These are phyloP conservation scores for Meganola albula DNA, from an alignment of 2,888 invertebrate genomes.

Conservation along the genomic window DNA sequence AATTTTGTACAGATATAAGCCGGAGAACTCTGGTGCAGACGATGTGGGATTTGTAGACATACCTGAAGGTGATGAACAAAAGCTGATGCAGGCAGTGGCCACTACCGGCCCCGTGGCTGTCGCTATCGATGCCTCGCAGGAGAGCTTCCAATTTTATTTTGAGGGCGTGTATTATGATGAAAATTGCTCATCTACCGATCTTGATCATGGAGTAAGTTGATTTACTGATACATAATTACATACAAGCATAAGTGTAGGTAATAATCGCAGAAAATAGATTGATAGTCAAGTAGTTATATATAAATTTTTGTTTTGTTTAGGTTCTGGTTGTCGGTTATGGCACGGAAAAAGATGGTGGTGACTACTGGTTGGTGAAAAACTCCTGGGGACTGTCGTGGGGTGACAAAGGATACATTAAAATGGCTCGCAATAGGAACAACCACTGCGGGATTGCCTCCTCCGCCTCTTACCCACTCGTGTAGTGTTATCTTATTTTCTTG, in stretches of 20 bases:
- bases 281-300: too few relatives aligned
- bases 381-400: constrained; percentile 92
- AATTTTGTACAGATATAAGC: constrained; percentile 80
- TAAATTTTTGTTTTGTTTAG: too few relatives aligned
- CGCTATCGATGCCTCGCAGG: constrained; percentile 92
- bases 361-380: constrained; percentile 94
- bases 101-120: constrained; percentile 91
- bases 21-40: constrained; percentile 83
- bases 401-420: constrained; percentile 89
- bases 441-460: constrained; percentile 91
- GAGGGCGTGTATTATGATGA: constrained; percentile 89
- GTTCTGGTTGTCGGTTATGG: constrained; percentile 90
- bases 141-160: constrained; percentile 91
- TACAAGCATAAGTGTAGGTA: too few relatives aligned
- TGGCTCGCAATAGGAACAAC: constrained; percentile 90
- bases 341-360: constrained; percentile 80
- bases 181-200: constrained; percentile 81
- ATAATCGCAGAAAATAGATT: too few relatives aligned
- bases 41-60: constrained; percentile 89
- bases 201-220: constrained; percentile 92
- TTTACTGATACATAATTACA: too few relatives aligned
- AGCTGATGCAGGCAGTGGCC: constrained; percentile 86
- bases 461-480: constrained; percentile 92
- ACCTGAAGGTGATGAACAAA: constrained; percentile 83
- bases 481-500: too few relatives aligned